Conservation (phyloP, 1,140 invertebrate genomes). For the Hypothenemus hampei region DNA sequence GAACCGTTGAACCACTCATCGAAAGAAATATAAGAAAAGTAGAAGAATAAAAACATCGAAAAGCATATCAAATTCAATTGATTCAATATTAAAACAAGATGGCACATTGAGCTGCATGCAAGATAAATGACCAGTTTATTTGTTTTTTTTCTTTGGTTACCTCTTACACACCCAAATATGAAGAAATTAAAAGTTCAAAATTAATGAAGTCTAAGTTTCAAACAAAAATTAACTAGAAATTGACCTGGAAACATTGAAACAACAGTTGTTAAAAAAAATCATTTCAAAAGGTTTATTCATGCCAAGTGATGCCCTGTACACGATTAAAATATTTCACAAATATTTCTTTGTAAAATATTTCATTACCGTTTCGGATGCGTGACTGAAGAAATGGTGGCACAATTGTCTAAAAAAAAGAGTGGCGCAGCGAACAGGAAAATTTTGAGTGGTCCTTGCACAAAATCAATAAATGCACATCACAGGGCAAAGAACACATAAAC, state of each 20-base stretch:
- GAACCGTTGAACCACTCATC: conserved; percentile 43
- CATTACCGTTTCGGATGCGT: background rate
- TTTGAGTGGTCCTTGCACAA: conserved; percentile 70
- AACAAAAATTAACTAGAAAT: background rate
- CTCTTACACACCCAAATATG: conserved; percentile 1
- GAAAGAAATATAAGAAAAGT: conserved; percentile 25
- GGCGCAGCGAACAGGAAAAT: conserved; percentile 52
- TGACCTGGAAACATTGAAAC: background rate
- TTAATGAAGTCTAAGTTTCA: too few relatives aligned
- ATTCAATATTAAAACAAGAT: conserved; percentile 19
- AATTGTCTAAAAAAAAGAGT: conserved; percentile 27
- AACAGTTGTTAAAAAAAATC: conserved; percentile 40
- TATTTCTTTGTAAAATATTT: conserved; percentile 7
- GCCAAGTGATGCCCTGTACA: conserved; percentile 22
- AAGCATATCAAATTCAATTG: conserved; percentile 27
- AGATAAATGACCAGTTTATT: conserved; percentile 4
- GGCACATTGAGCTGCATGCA: conserved; percentile 42
- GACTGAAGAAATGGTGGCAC: background rate
- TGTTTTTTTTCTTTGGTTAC: conserved; percentile 1
- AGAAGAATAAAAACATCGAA: conserved; percentile 30
- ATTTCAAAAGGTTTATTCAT: conserved; percentile 11
- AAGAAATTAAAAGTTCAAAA: too few relatives aligned
- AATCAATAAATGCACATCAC: conserved; percentile 45
- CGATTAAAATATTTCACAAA: background rate
- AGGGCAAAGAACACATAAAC: conserved; percentile 36